A percentile compares a stretch with the other conserved stretches of the same genome.
phyloP scores from a whole-genome alignment of 2,797 vertebrate species.

The Oophaga sylvatica region DNA sequence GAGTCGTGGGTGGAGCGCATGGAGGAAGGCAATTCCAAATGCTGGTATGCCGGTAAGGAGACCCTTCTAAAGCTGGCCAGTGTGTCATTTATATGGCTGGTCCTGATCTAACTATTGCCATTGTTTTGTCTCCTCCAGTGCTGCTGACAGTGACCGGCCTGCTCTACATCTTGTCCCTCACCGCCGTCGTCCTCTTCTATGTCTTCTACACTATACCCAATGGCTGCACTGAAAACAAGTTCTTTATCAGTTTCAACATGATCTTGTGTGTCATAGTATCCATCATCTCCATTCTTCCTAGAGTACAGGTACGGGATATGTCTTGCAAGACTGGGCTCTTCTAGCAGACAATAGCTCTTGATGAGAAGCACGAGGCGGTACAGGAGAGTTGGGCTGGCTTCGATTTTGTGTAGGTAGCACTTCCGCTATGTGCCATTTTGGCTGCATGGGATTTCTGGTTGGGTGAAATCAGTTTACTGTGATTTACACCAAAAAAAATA shows the following conservation, averaged over 20 bases:
- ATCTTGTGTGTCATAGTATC: conserved; percentile 83
- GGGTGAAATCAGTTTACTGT: too few species aligned
- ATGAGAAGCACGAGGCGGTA: too few species aligned
- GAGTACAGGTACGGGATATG: conserved; percentile 83
- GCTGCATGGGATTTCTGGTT: too few species aligned
- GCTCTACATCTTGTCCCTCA: conserved; percentile 79
- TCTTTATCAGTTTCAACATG: conserved; percentile 90
- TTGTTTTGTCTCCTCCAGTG: conserved; percentile 69
- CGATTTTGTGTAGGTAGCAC: too few species aligned
- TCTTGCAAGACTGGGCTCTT: not conserved
- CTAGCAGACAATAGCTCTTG: too few species aligned
- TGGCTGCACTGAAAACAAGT: conserved; percentile 85
- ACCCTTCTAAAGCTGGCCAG: not conserved
- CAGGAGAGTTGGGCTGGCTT: too few species aligned
- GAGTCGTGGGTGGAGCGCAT: conserved; percentile 84
- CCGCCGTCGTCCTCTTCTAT: conserved; percentile 76
- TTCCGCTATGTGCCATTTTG: too few species aligned
- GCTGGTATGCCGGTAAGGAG: conserved; percentile 88
- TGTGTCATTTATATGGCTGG: not conserved
- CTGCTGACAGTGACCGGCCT: conserved; percentile 78
- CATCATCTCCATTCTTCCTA: conserved; percentile 81
- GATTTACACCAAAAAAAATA: too few species aligned
- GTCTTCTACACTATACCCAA: conserved; percentile 83
- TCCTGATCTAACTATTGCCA: not conserved
- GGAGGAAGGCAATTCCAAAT: conserved; percentile 82